A percentile compares a stretch with the other conserved stretches of the same genome.
These are phyloP conservation scores for Pterophyllum scalare DNA, from an alignment of 2,113 vertebrate species.

Conservation along the genomic window DNA sequence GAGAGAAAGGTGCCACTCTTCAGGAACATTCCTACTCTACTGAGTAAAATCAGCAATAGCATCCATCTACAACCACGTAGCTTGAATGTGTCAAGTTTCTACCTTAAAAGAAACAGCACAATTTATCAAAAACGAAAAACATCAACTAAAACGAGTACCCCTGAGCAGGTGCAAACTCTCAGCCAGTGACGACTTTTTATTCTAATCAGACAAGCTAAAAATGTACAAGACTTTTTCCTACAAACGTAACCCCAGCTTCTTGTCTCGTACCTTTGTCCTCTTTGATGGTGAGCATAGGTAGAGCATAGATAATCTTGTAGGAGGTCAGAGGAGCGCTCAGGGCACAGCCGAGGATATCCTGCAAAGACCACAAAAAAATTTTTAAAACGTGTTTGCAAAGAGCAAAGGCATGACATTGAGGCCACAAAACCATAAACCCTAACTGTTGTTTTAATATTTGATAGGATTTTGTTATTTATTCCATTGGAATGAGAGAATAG, in stretches of 20 bases:
- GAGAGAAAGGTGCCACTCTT: background rate
- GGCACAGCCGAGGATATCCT: constrained; percentile 93
- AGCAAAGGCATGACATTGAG: background rate
- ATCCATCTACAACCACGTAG: background rate
- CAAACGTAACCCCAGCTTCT: background rate
- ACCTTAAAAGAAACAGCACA: background rate
- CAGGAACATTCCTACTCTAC: background rate
- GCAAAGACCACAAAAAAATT: background rate
- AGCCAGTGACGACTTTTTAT: too few relatives aligned
- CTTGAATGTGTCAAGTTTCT: background rate
- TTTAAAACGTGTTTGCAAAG: too few relatives aligned
- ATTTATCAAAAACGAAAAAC: background rate
- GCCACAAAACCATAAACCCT: background rate
- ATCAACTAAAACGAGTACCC: too few relatives aligned
- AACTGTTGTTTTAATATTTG: background rate
- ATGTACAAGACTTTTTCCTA: background rate
- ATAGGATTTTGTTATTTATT: background rate
- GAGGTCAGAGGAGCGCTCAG: constrained; percentile 88
- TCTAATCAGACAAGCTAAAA: too few relatives aligned
- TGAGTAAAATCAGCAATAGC: background rate
- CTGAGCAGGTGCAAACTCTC: too few relatives aligned
- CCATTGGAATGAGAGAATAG: background rate
- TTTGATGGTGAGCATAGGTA: constrained; percentile 98
- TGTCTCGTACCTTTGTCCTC: constrained; percentile 93
- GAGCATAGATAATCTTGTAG: constrained; percentile 90